These are phyloP conservation scores for Seriola rivoliana DNA, from an alignment of 2,113 vertebrate species.

Conservation along the genomic window DNA sequence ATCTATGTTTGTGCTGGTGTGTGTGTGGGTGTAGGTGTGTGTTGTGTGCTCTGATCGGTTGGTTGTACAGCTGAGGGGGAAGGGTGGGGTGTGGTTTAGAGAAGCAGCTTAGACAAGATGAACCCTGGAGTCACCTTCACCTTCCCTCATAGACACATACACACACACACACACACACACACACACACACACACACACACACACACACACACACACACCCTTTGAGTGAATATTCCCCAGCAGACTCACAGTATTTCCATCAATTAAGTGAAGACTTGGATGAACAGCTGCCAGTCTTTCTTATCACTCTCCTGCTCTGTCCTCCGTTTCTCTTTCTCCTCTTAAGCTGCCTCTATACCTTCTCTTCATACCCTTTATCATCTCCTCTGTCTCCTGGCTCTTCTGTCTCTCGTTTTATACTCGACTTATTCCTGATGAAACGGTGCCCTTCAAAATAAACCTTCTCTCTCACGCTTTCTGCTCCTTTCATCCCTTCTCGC, in stretches of 20 bases:
- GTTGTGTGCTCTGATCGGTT: constrained; percentile 49
- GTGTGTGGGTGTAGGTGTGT: background rate
- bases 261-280: constrained; percentile 55
- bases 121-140: constrained; percentile 72
- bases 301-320: constrained; percentile 42
- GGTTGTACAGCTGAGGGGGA: constrained; percentile 19
- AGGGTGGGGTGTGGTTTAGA: constrained; percentile 38
- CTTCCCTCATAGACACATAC: constrained; percentile 14
- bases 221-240: constrained; percentile 21
- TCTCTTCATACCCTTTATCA: constrained; percentile 41
- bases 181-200: background rate
- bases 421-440: constrained; percentile 63
- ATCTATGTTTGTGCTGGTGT: constrained; percentile 18
- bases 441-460: constrained; percentile 66
- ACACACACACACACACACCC: constrained; percentile 15
- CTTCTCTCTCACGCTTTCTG: constrained; percentile 7
- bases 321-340: constrained; percentile 49
- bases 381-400: constrained; percentile 29
- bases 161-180: constrained; percentile 6
- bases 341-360: constrained; percentile 34
- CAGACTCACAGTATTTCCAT: constrained; percentile 39
- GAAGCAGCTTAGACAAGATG: constrained; percentile 54
- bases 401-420: constrained; percentile 56
- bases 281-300: constrained; percentile 61
- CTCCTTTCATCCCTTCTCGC: constrained; percentile 34